These are phyloP conservation scores for Eupeodes latifasciatus DNA, from an alignment of 2,888 invertebrate genomes.

Conservation along the genomic window DNA sequence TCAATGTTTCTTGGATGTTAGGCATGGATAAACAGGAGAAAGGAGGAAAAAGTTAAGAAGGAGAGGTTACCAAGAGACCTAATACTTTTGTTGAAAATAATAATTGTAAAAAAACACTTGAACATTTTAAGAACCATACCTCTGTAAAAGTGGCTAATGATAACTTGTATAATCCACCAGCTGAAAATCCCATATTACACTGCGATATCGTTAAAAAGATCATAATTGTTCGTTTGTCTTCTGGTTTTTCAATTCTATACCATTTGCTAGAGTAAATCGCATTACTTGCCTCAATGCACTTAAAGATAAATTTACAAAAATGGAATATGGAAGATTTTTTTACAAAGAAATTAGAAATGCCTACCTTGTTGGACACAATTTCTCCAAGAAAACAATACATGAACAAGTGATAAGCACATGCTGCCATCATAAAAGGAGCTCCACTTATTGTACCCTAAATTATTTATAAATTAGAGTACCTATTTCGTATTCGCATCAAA, in stretches of 20 bases:
- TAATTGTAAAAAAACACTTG: not conserved
- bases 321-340: no score
- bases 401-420: constrained; percentile 37
- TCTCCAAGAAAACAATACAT: constrained; percentile 56
- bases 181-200: constrained; percentile 46
- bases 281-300: constrained; percentile 43
- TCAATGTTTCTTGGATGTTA: no score
- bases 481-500: no score
- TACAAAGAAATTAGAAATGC: not conserved
- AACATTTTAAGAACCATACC: constrained; percentile 19
- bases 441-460: constrained; percentile 29
- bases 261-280: constrained; percentile 49
- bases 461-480: not conserved
- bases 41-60: no score
- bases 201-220: constrained; percentile 43
- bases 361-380: constrained; percentile 51
- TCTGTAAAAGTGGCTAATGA: constrained; percentile 54
- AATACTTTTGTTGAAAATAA: no score
- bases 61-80: no score
- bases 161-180: constrained; percentile 40
- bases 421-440: constrained; percentile 28
- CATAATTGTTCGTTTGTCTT: constrained; percentile 26
- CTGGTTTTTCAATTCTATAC: constrained; percentile 36
- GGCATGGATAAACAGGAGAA: no score
- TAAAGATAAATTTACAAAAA: not conserved